Evolutionary conservation across 2,113 vertebrate species (phyloP).

Genomic region (Phalacrocorax pelagicus): DNA sequence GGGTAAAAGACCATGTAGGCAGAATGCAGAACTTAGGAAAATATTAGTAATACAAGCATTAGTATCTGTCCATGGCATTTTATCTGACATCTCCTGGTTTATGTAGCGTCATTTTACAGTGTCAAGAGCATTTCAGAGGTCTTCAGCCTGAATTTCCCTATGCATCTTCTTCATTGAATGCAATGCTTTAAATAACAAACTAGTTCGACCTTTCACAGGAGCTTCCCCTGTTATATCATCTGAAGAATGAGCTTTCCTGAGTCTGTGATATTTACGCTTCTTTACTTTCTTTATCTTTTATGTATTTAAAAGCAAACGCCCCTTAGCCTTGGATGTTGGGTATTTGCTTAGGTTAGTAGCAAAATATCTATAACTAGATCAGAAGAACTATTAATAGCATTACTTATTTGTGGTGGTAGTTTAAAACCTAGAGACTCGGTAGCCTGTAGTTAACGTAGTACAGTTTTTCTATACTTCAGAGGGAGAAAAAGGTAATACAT

Average conservation of each 20-base stretch:
- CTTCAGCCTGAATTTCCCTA: conserved; percentile 1
- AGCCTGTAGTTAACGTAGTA: background rate
- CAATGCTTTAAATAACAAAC: conserved; percentile 43
- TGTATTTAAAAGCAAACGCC: background rate
- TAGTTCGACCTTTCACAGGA: background rate
- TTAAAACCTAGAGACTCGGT: background rate
- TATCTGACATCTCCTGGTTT: background rate
- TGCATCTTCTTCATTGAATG: background rate
- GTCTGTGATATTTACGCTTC: background rate
- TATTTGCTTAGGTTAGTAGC: background rate
- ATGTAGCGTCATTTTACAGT: background rate
- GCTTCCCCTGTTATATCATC: background rate
- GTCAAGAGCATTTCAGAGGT: background rate
- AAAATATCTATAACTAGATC: background rate
- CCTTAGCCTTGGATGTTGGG: background rate
- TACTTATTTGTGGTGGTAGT: background rate
- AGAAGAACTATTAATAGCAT: background rate
- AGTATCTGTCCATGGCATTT: background rate
- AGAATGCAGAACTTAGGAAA: background rate
- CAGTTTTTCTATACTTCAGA: background rate
- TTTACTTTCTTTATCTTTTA: background rate
- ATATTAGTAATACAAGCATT: background rate
- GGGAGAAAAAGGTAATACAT: background rate
- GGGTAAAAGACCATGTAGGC: background rate
- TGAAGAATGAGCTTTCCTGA: background rate